phyloP scores from a whole-genome alignment of 2,113 vertebrate genomes.

The Trochalopteron elliotii region DNA sequence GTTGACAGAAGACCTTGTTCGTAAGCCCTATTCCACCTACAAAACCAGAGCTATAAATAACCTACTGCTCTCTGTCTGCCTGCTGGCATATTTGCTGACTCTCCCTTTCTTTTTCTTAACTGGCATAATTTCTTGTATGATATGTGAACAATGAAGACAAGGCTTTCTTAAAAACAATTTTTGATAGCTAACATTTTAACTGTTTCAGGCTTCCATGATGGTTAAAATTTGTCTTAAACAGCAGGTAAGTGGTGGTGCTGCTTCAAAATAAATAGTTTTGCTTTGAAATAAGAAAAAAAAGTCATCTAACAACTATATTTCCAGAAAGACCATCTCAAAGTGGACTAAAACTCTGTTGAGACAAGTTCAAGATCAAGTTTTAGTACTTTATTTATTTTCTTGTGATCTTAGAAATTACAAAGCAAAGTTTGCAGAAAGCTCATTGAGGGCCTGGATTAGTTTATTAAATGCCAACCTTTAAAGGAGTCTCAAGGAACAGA shows the following conservation, averaged over 20 bases:
- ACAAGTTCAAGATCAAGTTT: neutral
- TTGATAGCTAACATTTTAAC: neutral
- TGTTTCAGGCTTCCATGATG: neutral
- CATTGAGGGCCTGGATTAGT: neutral
- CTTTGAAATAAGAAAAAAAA: neutral
- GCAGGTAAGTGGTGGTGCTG: neutral
- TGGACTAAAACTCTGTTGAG: neutral
- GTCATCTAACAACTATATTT: neutral
- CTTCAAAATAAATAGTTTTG: neutral
- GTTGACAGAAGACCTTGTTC: neutral
- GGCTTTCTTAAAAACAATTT: neutral
- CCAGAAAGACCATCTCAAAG: neutral
- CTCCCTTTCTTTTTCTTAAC: neutral
- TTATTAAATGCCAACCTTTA: neutral
- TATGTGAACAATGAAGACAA: neutral
- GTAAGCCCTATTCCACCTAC: neutral
- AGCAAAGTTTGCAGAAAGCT: neutral
- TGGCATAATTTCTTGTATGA: neutral
- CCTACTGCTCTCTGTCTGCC: neutral
- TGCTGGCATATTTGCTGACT: neutral
- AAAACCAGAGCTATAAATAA: slow-evolving; percentile 3
- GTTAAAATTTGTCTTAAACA: neutral
- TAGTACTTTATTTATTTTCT: neutral
- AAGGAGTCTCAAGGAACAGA: neutral
- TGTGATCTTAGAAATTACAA: neutral